These are phyloP conservation scores for Irena cyanogastra DNA, from an alignment of 2,113 vertebrate species.

Conservation along the genomic window DNA sequence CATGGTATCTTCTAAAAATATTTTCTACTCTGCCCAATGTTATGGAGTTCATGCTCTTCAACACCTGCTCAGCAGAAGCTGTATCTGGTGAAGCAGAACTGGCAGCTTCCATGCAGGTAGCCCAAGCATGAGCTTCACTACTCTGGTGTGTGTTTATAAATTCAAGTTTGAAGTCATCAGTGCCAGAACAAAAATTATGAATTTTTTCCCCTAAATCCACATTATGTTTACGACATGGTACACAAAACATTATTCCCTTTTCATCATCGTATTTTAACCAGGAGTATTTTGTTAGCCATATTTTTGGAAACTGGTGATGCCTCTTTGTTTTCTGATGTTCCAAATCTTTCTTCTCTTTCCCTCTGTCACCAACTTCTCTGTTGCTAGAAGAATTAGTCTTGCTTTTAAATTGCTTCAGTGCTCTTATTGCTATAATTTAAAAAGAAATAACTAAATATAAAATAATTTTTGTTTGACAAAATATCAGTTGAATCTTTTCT, in stretches of 20 bases:
- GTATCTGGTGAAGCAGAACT: not conserved
- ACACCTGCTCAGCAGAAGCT: constrained; percentile 16
- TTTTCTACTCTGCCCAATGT: constrained; percentile 58
- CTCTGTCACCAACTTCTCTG: not conserved
- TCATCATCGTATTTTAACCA: constrained; percentile 70
- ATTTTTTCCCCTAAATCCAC: constrained; percentile 48
- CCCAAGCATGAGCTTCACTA: constrained; percentile 68
- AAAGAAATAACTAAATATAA: constrained; percentile 22
- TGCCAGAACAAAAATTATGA: constrained; percentile 65
- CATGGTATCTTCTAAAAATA: constrained; percentile 62
- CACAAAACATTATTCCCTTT: constrained; percentile 68
- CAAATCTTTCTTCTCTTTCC: constrained; percentile 6
- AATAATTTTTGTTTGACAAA: not conserved
- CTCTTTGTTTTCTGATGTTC: constrained; percentile 33
- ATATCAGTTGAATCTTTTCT: not conserved
- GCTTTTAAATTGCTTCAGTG: constrained; percentile 69
- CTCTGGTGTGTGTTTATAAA: constrained; percentile 62
- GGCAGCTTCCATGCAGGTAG: constrained; percentile 61
- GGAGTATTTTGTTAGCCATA: constrained; percentile 69
- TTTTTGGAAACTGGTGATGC: constrained; percentile 65
- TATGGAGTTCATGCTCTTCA: constrained; percentile 54
- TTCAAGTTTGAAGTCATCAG: constrained; percentile 67
- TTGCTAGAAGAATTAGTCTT: constrained; percentile 13
- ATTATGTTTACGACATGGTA: constrained; percentile 63
- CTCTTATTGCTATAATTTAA: constrained; percentile 64